These are phyloP conservation scores for Schizopygopsis malacanthus DNA, from an alignment of 2,797 vertebrate genomes.

Conservation along the genomic window DNA sequence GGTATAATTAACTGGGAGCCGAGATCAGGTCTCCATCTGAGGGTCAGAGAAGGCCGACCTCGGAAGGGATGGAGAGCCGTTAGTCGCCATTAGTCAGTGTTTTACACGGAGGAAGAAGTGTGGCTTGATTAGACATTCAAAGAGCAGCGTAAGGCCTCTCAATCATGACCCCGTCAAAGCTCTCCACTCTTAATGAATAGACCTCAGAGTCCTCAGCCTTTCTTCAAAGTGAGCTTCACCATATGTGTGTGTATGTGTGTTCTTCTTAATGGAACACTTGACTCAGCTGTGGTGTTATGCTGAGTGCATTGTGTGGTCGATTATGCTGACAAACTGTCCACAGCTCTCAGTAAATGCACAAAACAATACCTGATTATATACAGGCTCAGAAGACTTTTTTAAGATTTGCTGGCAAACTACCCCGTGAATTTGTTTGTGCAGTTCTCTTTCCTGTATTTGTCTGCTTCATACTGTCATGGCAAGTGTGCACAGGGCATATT, in stretches of 20 bases:
- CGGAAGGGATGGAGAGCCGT: constrained; percentile 53
- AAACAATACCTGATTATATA: constrained; percentile 24
- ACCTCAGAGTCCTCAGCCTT: constrained; percentile 36
- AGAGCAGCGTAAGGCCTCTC: constrained; percentile 63
- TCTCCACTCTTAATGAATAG: constrained; percentile 61
- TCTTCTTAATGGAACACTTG: background rate
- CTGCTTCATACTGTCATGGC: background rate
- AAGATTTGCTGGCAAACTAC: background rate
- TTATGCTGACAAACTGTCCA: constrained; percentile 46
- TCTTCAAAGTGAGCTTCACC: constrained; percentile 12
- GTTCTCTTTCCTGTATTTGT: constrained; percentile 2
- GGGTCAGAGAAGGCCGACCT: constrained; percentile 62
- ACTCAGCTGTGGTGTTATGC: constrained; percentile 17
- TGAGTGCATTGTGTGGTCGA: constrained; percentile 37
- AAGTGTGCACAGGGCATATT: background rate
- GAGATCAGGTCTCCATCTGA: constrained; percentile 61
- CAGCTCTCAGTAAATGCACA: constrained; percentile 46
- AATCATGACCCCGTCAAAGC: constrained; percentile 65
- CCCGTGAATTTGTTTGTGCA: background rate
- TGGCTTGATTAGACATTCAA: constrained; percentile 73
- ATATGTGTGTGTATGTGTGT: constrained; percentile 16
- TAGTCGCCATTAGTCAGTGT: constrained; percentile 70
- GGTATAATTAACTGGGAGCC: constrained; percentile 72
- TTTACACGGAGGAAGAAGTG: constrained; percentile 51
- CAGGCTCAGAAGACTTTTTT: background rate